Percentiles rank a stretch among this genome's conserved stretches.
Conservation (phyloP, 2,888 invertebrate species). For the Steinernema carpocapsae region DNA sequence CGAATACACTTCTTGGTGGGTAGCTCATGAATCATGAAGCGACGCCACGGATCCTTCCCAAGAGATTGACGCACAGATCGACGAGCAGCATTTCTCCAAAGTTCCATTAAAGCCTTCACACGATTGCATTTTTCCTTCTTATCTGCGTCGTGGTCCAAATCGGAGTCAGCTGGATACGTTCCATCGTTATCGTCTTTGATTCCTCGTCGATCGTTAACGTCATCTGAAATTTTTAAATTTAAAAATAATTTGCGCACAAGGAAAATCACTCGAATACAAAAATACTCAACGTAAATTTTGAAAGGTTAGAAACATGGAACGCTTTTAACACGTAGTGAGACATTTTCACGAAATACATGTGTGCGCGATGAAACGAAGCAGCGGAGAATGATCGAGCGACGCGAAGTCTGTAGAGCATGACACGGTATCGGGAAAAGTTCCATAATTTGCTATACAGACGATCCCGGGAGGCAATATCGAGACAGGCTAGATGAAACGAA, state of each 20-base stretch:
- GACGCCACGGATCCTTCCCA: conserved; percentile 72
- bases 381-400: too few species aligned
- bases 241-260: background rate
- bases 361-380: too few species aligned
- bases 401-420: too few species aligned
- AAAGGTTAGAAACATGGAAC: too few species aligned
- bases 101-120: background rate
- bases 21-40: conserved; percentile 71
- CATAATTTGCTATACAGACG: too few species aligned
- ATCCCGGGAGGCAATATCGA: too few species aligned
- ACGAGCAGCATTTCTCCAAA: conserved; percentile 26
- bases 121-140: background rate
- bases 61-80: conserved; percentile 43
- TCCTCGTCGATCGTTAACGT: conserved; percentile 28
- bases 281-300: too few species aligned
- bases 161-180: background rate
- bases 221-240: conserved; percentile 3
- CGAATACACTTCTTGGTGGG: conserved; percentile 71
- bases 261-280: too few species aligned
- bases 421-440: too few species aligned
- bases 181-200: background rate
- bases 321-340: too few species aligned
- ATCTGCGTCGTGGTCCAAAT: background rate
- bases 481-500: too few species aligned
- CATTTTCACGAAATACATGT: too few species aligned